Base-by-base conservation (phyloP, 23 tunicate genomes). In the Pegea sp. region DNA sequence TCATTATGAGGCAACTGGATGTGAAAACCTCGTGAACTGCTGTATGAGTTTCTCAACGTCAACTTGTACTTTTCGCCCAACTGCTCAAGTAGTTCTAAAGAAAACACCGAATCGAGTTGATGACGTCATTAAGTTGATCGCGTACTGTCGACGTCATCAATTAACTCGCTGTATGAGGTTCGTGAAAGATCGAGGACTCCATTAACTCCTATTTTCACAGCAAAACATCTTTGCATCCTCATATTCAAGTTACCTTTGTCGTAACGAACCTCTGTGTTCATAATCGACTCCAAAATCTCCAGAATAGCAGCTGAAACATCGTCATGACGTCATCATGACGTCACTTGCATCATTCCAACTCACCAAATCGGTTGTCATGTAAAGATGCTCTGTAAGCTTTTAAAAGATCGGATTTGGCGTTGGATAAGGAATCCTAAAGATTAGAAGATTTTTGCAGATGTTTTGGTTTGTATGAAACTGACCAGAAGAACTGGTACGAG, bases 241-340 rank as follows among this genome's bases (percentile, higher is more conserved):
- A 81, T 72, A 42, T 72, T 81, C 19, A 81, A 65, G 24, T 65
- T 59, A 27, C 93, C 93, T 67, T 81, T 81, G 60, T 66, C 65
- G 38, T 72, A 81, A 30, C 56, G 46, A 11, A 70, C 80, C 22
- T 64, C 79, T 28, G 66, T 70, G 26, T 67, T 67, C 18, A 81
- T 60, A 2, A 66, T 61, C 4, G 30, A 46, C 24, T 49, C 31
- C 16, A 79, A 30, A 46, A 57, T 38, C 25, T 79, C 78, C 20
- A 38, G 60, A 21, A 74, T 66, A 4, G 29, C 49, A 20, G 56
- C 77, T 70, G 58, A 3, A 49, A 60, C n/a, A n/a, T n/a, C n/a
- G n/a, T n/a, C n/a, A n/a, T n/a, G n/a, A n/a, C n/a, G n/a, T n/a
- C n/a, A n/a, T n/a, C n/a, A n/a, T n/a, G n/a, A n/a, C n/a, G n/a